Conservation (phyloP, 2,888 invertebrate species). For the Diarsia brunnea region DNA sequence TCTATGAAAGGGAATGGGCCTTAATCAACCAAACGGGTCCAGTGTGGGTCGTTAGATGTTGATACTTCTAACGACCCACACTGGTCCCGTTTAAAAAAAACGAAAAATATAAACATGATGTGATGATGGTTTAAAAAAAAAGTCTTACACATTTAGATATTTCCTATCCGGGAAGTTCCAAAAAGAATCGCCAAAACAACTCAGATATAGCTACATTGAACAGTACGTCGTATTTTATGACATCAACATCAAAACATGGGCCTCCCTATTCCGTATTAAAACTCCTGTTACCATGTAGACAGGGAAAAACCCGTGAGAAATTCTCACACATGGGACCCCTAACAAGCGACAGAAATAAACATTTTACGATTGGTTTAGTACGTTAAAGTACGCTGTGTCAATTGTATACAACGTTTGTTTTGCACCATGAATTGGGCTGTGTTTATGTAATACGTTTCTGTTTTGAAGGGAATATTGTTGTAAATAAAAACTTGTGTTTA, state of each 20-base stretch:
- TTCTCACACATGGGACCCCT: constrained; percentile 57
- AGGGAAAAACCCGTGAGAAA: constrained; percentile 47
- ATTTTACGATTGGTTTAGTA: constrained; percentile 67
- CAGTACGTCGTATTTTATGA: constrained; percentile 34
- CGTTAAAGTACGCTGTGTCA: constrained; percentile 44
- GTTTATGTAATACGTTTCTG: constrained; percentile 39
- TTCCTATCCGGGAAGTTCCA: neutral
- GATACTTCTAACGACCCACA: too few species aligned
- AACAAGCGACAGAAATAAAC: constrained; percentile 65
- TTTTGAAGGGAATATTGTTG: constrained; percentile 33
- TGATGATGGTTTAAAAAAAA: too few species aligned
- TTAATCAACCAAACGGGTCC: too few species aligned
- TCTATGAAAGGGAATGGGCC: too few species aligned
- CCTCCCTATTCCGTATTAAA: constrained; percentile 49
- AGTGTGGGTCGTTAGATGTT: too few species aligned
- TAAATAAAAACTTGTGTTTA: constrained; percentile 31
- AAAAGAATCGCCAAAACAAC: neutral
- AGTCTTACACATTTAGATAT: too few species aligned
- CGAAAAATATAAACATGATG: too few species aligned
- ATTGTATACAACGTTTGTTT: constrained; percentile 57
- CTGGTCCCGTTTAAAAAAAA: too few species aligned
- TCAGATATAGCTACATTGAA: constrained; percentile 1
- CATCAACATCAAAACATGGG: constrained; percentile 40
- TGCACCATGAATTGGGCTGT: constrained; percentile 22
- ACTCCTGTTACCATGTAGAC: constrained; percentile 43